Percentiles rank a stretch among this genome's conserved stretches.
These are phyloP conservation scores for Lasioglossum villosulum DNA, from an alignment of 2,888 invertebrate species.

Conservation along the genomic window DNA sequence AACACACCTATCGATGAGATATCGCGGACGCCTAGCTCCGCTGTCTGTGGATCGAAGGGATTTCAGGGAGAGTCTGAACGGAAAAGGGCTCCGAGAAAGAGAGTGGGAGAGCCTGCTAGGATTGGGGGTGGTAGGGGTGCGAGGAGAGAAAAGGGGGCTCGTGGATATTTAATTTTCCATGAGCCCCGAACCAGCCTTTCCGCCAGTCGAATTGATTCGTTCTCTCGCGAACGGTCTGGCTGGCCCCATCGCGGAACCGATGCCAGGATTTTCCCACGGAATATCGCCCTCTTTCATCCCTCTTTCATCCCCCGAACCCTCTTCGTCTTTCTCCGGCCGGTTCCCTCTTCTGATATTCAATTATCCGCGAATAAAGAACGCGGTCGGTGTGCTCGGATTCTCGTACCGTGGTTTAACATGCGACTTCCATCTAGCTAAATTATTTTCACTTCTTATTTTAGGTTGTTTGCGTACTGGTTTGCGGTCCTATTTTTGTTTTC, in stretches of 20 bases:
- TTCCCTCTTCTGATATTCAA: conserved; percentile 56
- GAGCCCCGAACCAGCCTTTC: conserved; percentile 37
- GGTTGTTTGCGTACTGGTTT: background rate
- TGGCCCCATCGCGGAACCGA: conserved; percentile 6
- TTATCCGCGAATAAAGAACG: conserved; percentile 51
- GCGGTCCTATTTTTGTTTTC: background rate
- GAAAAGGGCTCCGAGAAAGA: background rate
- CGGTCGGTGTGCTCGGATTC: background rate
- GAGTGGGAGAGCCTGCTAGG: background rate
- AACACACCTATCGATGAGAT: background rate
- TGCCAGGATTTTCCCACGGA: conserved; percentile 50
- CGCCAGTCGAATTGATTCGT: conserved; percentile 53
- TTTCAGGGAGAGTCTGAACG: conserved; percentile 6
- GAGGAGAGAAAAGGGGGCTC: background rate
- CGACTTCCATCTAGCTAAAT: background rate
- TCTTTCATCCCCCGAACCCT: background rate
- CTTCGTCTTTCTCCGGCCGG: background rate
- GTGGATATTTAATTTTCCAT: conserved; percentile 62
- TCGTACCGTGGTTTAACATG: background rate
- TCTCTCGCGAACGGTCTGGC: conserved; percentile 13
- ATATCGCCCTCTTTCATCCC: conserved; percentile 25
- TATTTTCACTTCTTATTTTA: background rate
- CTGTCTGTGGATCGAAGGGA: conserved; percentile 26
- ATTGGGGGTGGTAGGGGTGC: background rate
- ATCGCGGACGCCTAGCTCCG: background rate